Evolutionary conservation across 2,797 vertebrate species (phyloP), one percentile per base, ranked within the genome.

Genomic region (Rhyacichthys aspro): DNA sequence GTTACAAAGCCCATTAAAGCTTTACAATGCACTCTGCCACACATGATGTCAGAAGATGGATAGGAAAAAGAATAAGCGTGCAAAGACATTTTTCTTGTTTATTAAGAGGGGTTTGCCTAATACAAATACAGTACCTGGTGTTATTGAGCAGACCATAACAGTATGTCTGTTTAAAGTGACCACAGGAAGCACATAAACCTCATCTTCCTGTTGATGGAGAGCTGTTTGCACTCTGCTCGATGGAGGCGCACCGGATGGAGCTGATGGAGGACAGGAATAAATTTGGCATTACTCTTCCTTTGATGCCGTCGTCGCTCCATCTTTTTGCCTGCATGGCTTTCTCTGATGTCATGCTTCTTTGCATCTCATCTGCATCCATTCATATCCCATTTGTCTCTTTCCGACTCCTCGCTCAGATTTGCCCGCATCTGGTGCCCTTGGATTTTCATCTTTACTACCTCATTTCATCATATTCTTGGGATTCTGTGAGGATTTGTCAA

Each of bases 281-380:
- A 82, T 82, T 66, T 72, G 37, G 67, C 76, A 78, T 89, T 63
- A 78, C 60, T 86, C 84, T 82, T 84, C 59, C 79, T 79, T 83
- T 72, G 72, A 80, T 81, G 77, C 82, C 57, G 63, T 73, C 72
- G 67, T 67, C 71, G 55, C 72, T 67, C 79, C 67, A 55, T 78
- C 69, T 58, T 46, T 42, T 7, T 52, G 5, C 55, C 55, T 55
- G 74, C 70, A 16, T 52, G 54, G 42, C 74, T 55, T 69, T 53
- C 75, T 72, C 78, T 87, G 75, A 86, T 86, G 85, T 86, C 88
- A 88, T 83, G 69, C 72, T 62, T 72, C 65, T 80, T 81, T 86
- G 79, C 83, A 82, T 87, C 81, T 79, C 81, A 87, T 88, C 82
- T 86, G 79, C 84, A 86, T 82, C 78, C 79, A 65, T 75, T 72